Evolutionary conservation across 2,888 invertebrate species (phyloP), one percentile per base, ranked within the genome.

Genomic region (Poecilobothrus nobilitatus): DNA sequence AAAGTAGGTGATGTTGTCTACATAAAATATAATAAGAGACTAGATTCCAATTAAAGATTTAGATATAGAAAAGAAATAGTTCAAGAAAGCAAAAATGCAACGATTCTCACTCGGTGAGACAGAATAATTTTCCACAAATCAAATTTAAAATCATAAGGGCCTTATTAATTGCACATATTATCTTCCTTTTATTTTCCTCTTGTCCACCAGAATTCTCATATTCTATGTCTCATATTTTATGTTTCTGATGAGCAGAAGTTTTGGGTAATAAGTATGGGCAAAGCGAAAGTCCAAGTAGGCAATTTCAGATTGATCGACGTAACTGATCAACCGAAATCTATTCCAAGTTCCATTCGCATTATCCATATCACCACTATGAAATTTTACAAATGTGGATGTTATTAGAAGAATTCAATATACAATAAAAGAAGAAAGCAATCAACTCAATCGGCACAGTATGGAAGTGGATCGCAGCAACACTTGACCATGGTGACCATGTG

Each of bases 21-120:
- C 63, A 63, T 70, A 12, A 68, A 63, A 37, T 66, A 70, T 18
- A 70, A 71, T 37, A 70, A 70, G 63, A 64, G 71, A 18, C 44
- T 70, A 68, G 70, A 69, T 12, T 71, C 69, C 7, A 71, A 71
- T 68, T 21, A 69, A 66, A 69, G 66, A 20, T 34, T 63, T 27
- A 66, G 71, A 15, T 69, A 69, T 33, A 68, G 71, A 66, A 62
- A 70, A 65, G 68, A 73, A 70, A 65, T 68, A 33, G 68, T 70
- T 7, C 37, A 66, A 1, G 71, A 68, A 68, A 70, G 69, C n/a
- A 68, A 65, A 66, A n/a, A 62, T 3, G 66, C 68, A 18, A 68
- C 67, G 1, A 67, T 71, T 63, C 10, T 70, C 44, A 71, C 66
- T 21, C 53, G 70, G 64, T 66, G 67, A 4, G 70, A 68, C 5